phyloP scores from a whole-genome alignment of 1,140 invertebrate genomes.

The Tetragnatha versicolor region DNA sequence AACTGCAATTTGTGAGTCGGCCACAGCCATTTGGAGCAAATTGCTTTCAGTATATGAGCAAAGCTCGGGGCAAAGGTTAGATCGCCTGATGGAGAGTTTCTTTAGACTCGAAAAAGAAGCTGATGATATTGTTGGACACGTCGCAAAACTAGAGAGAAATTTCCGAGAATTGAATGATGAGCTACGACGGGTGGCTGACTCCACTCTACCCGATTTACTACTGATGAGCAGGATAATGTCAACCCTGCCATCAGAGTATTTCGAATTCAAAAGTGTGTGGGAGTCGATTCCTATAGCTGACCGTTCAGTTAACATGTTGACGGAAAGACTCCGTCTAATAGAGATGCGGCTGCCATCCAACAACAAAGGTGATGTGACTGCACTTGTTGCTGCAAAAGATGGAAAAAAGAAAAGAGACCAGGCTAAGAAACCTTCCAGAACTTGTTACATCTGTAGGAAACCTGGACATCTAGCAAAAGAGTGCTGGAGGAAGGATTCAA shows the following conservation, averaged over 20 bases:
- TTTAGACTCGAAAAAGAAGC: too few relatives aligned
- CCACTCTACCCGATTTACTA: neutral
- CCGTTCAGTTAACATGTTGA: neutral
- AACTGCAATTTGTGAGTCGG: too few relatives aligned
- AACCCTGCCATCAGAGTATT: neutral
- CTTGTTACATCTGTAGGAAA: neutral
- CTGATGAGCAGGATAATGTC: constrained; percentile 7
- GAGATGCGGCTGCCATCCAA: neutral
- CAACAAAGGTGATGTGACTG: neutral
- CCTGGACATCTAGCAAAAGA: neutral
- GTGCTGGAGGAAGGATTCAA: neutral
- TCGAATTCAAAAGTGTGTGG: constrained; percentile 9
- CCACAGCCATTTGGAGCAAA: too few relatives aligned
- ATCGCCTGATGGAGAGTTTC: too few relatives aligned
- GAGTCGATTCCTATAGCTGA: neutral
- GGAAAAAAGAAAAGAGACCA: neutral
- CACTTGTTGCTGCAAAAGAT: neutral
- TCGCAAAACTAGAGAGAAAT: too few relatives aligned
- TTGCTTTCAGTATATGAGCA: too few relatives aligned
- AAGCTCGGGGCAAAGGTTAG: too few relatives aligned
- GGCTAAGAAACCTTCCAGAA: neutral
- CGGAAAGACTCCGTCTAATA: neutral
- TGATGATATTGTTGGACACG: too few relatives aligned
- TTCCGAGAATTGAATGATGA: too few relatives aligned
- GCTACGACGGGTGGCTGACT: neutral